A percentile compares a stretch with the other conserved stretches of the same genome.
Conservation (phyloP, 2,113 vertebrate genomes). For the Rhea pennata region DNA sequence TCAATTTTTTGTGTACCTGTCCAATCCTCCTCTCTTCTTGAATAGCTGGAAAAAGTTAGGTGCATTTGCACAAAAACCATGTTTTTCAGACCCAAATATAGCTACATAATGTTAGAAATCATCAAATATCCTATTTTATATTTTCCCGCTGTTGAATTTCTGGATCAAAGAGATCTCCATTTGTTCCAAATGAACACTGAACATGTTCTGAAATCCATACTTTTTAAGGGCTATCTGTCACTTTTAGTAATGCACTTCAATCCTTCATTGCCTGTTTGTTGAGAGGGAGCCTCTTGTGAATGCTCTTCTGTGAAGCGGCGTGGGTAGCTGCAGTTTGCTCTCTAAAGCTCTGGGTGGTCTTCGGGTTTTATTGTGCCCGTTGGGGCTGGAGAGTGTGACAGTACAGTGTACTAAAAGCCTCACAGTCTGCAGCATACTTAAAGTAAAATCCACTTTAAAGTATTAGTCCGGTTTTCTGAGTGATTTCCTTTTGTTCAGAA, state of each 20-base stretch:
- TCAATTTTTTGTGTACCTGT: not conserved
- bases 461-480: not conserved
- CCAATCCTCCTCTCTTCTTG: not conserved
- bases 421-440: not conserved
- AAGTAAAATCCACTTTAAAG: not conserved
- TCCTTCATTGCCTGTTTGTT: rapidly evolving
- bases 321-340: not conserved
- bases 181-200: not conserved
- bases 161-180: not conserved
- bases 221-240: not conserved
- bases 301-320: not conserved
- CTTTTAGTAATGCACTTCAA: not conserved
- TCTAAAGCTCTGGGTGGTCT: conserved; percentile 23
- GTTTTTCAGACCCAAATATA: not conserved
- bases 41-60: not conserved
- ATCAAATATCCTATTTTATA: not conserved
- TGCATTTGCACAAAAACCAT: rapidly evolving
- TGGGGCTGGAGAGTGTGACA: not conserved
- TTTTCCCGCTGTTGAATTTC: not conserved
- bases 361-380: not conserved
- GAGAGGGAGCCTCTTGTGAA: not conserved
- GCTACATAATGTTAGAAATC: not conserved
- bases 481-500: not conserved
- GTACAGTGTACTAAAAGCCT: not conserved
- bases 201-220: not conserved